Conservation (phyloP, 2,888 invertebrate genomes). For the Rotaria socialis region DNA sequence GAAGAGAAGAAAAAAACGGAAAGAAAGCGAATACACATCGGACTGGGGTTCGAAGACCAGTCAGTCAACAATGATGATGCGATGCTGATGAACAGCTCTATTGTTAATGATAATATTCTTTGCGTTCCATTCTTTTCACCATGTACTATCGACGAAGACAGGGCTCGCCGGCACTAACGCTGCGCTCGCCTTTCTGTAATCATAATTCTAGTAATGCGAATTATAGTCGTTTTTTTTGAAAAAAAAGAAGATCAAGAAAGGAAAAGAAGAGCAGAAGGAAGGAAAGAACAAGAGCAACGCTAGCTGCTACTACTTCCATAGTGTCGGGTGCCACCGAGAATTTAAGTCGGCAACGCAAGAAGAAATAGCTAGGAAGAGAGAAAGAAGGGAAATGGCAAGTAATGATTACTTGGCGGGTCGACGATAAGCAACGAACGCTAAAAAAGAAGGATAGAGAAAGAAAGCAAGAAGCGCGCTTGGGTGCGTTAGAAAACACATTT, state of each 20-base stretch:
- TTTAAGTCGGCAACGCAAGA: neutral
- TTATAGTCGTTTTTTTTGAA: neutral
- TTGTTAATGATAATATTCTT: constrained; percentile 22
- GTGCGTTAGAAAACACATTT: constrained; percentile 6
- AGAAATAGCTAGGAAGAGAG: no score
- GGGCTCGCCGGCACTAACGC: neutral
- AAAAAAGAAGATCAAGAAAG: neutral
- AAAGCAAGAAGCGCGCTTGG: constrained; percentile 9
- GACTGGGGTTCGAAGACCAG: neutral
- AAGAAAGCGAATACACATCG: constrained; percentile 1
- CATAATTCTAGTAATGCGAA: constrained; percentile 23
- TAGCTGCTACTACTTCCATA: neutral
- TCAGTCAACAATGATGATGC: constrained; percentile 29
- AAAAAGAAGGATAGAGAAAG: neutral
- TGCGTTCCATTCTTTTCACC: constrained; percentile 2
- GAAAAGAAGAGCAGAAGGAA: neutral
- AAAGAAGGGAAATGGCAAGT: neutral
- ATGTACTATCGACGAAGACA: neutral
- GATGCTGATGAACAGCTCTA: constrained; percentile 23
- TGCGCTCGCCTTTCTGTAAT: neutral
- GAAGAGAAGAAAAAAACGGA: neutral
- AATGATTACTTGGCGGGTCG: constrained; percentile 13
- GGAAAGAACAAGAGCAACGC: neutral
- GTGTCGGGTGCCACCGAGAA: neutral
- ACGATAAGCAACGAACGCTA: constrained; percentile 7